Conservation (phyloP, 2,113 vertebrate genomes). For the human region GRCh38 chr2:236190501-236191000, state of each 20-base stretch:
- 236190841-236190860: rapidly evolving
- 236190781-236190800: rapidly evolving
- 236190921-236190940: neutral
- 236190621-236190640: neutral
- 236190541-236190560: neutral
- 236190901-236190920: neutral
- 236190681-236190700: rapidly evolving
- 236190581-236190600: too few species aligned
- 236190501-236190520: neutral
- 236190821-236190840: neutral
- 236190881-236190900: neutral
- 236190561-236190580: neutral
- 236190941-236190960: rapidly evolving
- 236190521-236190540: neutral
- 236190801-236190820: neutral
- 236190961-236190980: neutral
- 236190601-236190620: neutral
- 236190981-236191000: neutral
- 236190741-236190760: too few species aligned
- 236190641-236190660: neutral
- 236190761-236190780: rapidly evolving
- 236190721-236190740: rapidly evolving
- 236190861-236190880: neutral
- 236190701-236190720: rapidly evolving
- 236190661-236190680: neutral